Evolutionary conservation across 2,888 invertebrate species (phyloP).

Genomic region (Ophion ellenae): DNA sequence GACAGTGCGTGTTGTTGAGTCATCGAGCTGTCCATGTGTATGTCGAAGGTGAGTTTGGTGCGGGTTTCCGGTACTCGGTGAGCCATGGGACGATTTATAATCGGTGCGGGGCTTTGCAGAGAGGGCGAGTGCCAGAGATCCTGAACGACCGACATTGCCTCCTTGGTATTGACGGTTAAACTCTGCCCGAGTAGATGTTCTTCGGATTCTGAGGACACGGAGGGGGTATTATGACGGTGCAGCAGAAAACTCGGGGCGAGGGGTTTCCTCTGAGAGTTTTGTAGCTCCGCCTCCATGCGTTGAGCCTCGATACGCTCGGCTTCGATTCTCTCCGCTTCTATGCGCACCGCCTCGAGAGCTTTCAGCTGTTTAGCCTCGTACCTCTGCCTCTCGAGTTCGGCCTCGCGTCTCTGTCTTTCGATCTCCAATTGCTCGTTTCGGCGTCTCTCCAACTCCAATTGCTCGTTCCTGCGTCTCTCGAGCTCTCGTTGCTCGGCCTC

Average conservation of each 20-base stretch:
- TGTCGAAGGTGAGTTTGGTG: constrained; percentile 79
- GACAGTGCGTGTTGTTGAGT: constrained; percentile 80
- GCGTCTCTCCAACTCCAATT: constrained; percentile 67
- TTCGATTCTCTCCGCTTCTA: constrained; percentile 75
- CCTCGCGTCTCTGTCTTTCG: constrained; percentile 68
- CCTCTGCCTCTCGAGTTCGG: constrained; percentile 62
- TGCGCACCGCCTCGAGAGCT: constrained; percentile 69
- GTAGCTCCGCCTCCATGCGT: constrained; percentile 77
- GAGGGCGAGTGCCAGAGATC: constrained; percentile 85
- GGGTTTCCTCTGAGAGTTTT: constrained; percentile 76
- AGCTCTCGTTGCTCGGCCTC: constrained; percentile 71
- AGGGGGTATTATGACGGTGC: constrained; percentile 74
- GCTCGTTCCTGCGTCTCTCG: constrained; percentile 68
- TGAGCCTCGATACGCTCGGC: constrained; percentile 76
- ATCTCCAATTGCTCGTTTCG: constrained; percentile 66
- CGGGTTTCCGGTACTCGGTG: constrained; percentile 75
- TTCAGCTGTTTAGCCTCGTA: constrained; percentile 63
- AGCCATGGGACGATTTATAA: constrained; percentile 70
- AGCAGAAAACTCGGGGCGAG: constrained; percentile 77
- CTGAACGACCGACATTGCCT: constrained; percentile 88
- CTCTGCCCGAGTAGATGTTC: constrained; percentile 86
- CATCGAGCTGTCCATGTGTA: constrained; percentile 83
- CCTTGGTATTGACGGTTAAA: constrained; percentile 89
- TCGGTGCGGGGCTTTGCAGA: constrained; percentile 49
- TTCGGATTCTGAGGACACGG: constrained; percentile 67